Base-by-base conservation (phyloP, 2,113 vertebrate species). In the Bubo scandiacus region DNA sequence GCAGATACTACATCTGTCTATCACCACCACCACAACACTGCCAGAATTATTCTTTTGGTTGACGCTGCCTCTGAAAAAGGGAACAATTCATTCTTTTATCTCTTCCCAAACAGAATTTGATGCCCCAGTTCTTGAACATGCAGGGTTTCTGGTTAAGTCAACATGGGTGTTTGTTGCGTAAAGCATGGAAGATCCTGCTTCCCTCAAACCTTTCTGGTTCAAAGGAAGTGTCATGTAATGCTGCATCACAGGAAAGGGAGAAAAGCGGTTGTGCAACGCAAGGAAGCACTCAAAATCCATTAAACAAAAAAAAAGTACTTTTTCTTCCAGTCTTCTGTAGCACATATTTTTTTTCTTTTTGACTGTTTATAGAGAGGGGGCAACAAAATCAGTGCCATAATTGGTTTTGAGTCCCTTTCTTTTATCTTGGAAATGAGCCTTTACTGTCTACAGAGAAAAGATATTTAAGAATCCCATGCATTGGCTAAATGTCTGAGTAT, bases 161-260 rank as follows among this genome's bases (percentile, higher is more conserved):
- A 4, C 0, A 0, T 75, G 22, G 26, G 10, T 7, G 84, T 91
- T 85, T 54, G 29, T 36, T 86, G 32, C 1, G 0, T 51, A 52
- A 71, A 61, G 47, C 26, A 22, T 73, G 49, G 65, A 79, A 88
- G 57, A 87, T 68, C 23, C 52, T 23, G 8, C 19, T 63, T 84
- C 15, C 16, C 9, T 87, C 54, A 87, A 85, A 62, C 20, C 15
- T 47, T 68, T 75, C 73, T 66, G 49, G 15, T 85, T 85, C 40
- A 70, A 91, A 94, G 77, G 25, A 63, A 12, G 27, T 67, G 67
- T 67, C 72, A 34, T 52, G 45, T 58, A 73, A 54, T 62, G 15
- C 68, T 78, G 27, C 61, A 78, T 40, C 23, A n/a, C 32, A 43
- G n/a, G 13, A 40, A 80, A 59, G 10, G 12, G 9, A 49, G 15